phyloP scores from a whole-genome alignment of 2,113 vertebrate species.

The Ahaetulla prasina region DNA sequence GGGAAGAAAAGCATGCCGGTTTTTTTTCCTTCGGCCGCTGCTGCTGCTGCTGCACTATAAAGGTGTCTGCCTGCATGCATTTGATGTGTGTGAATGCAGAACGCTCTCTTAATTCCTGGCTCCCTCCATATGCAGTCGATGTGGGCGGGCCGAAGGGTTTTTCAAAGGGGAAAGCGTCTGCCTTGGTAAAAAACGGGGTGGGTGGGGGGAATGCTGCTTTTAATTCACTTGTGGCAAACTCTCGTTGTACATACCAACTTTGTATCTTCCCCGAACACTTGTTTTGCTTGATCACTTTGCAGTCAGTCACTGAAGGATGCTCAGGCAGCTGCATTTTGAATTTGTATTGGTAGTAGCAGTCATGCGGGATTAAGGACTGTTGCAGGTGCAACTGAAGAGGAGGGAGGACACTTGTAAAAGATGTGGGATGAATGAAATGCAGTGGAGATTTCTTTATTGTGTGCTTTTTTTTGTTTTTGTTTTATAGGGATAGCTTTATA shows the following conservation, averaged over 20 bases:
- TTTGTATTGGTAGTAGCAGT: background rate
- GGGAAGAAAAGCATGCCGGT: background rate
- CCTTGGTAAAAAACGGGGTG: background rate
- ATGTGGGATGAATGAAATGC: background rate
- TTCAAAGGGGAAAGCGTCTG: constrained; percentile 51
- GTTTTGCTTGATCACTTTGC: background rate
- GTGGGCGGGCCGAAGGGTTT: constrained; percentile 47
- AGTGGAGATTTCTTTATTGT: background rate
- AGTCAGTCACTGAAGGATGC: background rate
- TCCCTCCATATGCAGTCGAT: constrained; percentile 51
- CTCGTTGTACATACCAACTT: background rate
- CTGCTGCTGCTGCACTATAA: background rate
- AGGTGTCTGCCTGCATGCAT: constrained; percentile 41
- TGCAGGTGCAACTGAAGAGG: background rate
- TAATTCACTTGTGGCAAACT: constrained; percentile 20
- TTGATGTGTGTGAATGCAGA: constrained; percentile 58
- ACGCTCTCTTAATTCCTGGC: constrained; percentile 44
- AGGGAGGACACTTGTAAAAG: background rate
- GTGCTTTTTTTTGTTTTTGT: background rate
- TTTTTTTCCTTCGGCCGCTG: background rate
- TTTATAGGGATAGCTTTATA: constrained; percentile 11
- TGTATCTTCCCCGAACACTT: background rate
- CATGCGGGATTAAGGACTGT: background rate
- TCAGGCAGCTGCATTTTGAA: background rate
- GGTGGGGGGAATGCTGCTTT: background rate